These are phyloP conservation scores for Tauraco erythrolophus DNA, from an alignment of 2,113 vertebrate genomes.

Conservation along the genomic window DNA sequence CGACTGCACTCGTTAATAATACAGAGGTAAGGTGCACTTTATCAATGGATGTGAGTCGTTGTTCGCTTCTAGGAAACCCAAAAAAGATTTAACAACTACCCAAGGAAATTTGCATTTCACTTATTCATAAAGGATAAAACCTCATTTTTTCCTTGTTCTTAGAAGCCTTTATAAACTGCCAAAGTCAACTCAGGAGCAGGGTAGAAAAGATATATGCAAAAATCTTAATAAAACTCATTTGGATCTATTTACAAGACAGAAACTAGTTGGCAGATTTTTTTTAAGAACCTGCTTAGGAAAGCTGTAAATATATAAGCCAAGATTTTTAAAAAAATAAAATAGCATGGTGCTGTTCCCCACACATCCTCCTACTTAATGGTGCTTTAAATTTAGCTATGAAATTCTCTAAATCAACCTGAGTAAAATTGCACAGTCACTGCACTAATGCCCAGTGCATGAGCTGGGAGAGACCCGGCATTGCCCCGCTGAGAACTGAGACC, in stretches of 20 bases:
- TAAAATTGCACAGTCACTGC: background rate
- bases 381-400: background rate
- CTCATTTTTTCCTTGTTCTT: background rate
- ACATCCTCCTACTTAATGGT: background rate
- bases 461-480: background rate
- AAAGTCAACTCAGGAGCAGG: background rate
- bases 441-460: background rate
- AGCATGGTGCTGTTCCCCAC: background rate
- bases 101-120: conserved; percentile 58
- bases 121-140: conserved; percentile 27
- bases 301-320: background rate
- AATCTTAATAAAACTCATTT: background rate
- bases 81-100: conserved; percentile 42
- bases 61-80: conserved; percentile 53
- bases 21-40: conserved; percentile 25
- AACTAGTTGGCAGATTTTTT: background rate
- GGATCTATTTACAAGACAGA: background rate
- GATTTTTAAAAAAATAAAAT: background rate
- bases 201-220: background rate
- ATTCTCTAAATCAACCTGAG: background rate
- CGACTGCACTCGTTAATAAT: conserved; percentile 70
- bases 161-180: background rate
- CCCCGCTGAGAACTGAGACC: background rate
- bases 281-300: background rate
- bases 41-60: conserved; percentile 66